A percentile compares a stretch with the other conserved stretches of the same genome.
phyloP scores from a whole-genome alignment of 1,140 invertebrate species.

The Carcinoscorpius rotundicauda region DNA sequence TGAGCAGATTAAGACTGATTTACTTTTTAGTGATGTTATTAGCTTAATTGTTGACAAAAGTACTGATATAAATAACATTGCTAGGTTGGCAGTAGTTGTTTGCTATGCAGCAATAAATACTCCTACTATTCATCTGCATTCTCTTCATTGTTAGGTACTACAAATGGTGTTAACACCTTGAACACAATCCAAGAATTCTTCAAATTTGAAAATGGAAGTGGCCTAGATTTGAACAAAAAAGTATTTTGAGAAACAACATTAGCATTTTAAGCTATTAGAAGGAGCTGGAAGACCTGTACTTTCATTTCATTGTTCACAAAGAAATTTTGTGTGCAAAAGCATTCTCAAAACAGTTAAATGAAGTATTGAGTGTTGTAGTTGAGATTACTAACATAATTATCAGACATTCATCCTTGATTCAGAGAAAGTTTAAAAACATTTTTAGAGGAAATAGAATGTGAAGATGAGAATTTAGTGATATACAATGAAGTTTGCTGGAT shows the following conservation, averaged over 20 bases:
- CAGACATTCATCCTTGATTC: background rate
- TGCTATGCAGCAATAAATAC: constrained; percentile 6
- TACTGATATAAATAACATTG: constrained; percentile 5
- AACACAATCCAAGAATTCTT: background rate
- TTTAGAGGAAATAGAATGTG: constrained; percentile 1
- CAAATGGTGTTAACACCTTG: background rate
- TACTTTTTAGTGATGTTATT: background rate
- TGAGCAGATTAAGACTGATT: constrained; percentile 3
- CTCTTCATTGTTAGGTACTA: constrained; percentile 1
- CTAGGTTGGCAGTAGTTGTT: constrained; percentile 2
- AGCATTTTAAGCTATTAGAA: background rate
- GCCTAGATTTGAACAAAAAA: background rate
- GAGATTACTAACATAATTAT: constrained; percentile 3
- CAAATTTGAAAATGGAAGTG: background rate
- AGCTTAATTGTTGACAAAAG: constrained; percentile 1
- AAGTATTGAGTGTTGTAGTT: background rate
- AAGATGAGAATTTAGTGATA: background rate
- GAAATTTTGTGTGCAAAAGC: background rate
- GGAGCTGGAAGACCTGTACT: background rate
- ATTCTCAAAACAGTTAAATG: constrained; percentile 3
- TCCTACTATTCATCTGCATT: background rate
- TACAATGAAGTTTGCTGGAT: background rate
- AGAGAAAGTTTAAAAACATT: constrained; percentile 1
- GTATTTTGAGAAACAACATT: background rate
- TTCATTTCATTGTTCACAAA: background rate